These are phyloP conservation scores for Podarcis raffonei DNA, from an alignment of 2,113 vertebrate species.

Conservation along the genomic window DNA sequence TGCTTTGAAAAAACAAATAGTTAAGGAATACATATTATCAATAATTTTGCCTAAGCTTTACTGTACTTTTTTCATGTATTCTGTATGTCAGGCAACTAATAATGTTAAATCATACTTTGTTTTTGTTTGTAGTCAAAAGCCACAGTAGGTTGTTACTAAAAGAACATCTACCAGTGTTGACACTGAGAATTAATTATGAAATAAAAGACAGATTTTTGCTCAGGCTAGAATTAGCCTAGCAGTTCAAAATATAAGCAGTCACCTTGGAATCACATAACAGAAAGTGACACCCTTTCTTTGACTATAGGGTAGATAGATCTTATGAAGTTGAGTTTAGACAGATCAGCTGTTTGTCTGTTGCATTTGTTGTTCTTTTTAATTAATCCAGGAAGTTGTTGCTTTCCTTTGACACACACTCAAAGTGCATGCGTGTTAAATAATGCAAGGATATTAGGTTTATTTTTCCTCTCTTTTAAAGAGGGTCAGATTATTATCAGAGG, in stretches of 20 bases:
- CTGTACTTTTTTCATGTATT: slow-evolving; percentile 48
- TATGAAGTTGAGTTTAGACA: slow-evolving; percentile 70
- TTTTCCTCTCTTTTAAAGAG: slow-evolving; percentile 43
- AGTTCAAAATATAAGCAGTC: slow-evolving; percentile 77
- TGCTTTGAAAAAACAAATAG: background rate
- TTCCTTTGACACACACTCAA: slow-evolving; percentile 54
- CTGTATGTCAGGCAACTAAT: slow-evolving; percentile 30
- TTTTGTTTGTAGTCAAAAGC: slow-evolving; percentile 72
- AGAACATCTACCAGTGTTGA: slow-evolving; percentile 76
- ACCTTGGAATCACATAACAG: slow-evolving; percentile 75
- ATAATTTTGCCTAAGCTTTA: background rate
- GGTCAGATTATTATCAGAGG: slow-evolving; percentile 91
- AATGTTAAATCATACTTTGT: slow-evolving; percentile 53
- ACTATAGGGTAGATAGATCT: slow-evolving; percentile 65
- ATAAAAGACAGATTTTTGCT: slow-evolving; percentile 79
- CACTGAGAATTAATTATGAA: slow-evolving; percentile 80
- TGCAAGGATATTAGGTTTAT: slow-evolving; percentile 65
- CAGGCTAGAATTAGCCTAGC: slow-evolving; percentile 74
- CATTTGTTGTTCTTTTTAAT: slow-evolving; percentile 66
- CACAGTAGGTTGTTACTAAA: slow-evolving; percentile 64
- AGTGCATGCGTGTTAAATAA: slow-evolving; percentile 82
- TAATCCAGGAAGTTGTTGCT: slow-evolving; percentile 70
- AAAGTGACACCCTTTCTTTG: slow-evolving; percentile 74
- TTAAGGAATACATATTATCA: slow-evolving; percentile 5
- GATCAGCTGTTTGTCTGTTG: slow-evolving; percentile 63